These are phyloP conservation scores for Ichneumoninae sp. DNA, from an alignment of 2,888 invertebrate genomes.

Conservation along the genomic window DNA sequence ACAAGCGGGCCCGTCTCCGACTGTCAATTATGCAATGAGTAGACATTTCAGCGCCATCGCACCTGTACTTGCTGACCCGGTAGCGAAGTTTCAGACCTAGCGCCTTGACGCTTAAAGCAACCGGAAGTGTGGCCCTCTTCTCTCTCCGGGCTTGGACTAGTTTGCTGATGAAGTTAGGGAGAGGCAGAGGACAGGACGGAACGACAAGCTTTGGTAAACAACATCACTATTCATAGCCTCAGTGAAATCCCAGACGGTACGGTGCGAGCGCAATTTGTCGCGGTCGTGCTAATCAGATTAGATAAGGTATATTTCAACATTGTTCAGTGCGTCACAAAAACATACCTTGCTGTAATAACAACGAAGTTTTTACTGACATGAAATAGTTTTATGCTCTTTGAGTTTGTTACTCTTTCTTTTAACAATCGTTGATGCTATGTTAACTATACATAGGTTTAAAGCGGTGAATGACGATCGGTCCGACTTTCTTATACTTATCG, in stretches of 20 bases:
- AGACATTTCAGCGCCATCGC: not conserved
- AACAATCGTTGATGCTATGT: no score
- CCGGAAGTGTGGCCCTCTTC: conserved; percentile 5
- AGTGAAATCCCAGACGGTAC: conserved; percentile 35
- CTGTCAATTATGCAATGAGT: not conserved
- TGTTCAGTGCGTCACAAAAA: conserved; percentile 1
- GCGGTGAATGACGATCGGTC: no score
- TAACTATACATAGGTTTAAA: no score
- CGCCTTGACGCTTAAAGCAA: conserved; percentile 3
- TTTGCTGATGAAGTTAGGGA: conserved; percentile 47
- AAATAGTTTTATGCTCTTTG: not conserved
- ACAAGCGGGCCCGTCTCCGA: not conserved
- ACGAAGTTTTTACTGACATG: not conserved
- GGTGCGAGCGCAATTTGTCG: conserved; percentile 36
- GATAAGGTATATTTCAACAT: conserved; percentile 19
- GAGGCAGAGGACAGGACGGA: not conserved
- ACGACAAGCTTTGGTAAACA: conserved; percentile 52
- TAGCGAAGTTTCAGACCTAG: not conserved
- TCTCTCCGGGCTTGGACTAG: conserved; percentile 23
- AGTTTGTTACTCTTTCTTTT: no score
- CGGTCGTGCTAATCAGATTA: conserved; percentile 46
- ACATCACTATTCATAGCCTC: conserved; percentile 57
- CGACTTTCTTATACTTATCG: no score
- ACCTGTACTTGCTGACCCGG: not conserved
- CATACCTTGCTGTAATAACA: not conserved